Conservation (phyloP, 2,113 vertebrate genomes). For the Sula dactylatra region DNA sequence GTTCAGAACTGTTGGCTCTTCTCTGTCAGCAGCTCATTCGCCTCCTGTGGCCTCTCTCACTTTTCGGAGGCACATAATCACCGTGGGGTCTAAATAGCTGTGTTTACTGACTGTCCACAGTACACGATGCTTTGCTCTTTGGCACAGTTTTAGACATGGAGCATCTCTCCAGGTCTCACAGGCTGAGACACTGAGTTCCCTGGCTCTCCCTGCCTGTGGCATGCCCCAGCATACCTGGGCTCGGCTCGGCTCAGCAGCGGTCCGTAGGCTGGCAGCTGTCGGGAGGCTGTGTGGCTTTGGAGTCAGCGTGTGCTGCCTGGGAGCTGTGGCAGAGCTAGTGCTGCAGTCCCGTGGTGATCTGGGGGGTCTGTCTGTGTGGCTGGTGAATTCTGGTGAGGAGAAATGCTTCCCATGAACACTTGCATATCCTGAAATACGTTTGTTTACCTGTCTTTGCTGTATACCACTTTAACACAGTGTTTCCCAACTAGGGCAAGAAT, state of each 20-base stretch:
- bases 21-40: background rate
- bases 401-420: background rate
- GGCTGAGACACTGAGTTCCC: background rate
- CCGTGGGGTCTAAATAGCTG: background rate
- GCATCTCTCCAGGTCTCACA: background rate
- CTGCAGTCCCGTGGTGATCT: fast-evolving
- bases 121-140: background rate
- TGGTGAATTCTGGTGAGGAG: background rate
- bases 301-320: background rate
- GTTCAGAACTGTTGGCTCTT: background rate
- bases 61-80: fast-evolving
- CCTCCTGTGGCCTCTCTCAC: background rate
- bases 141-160: background rate
- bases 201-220: background rate
- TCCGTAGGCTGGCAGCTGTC: background rate
- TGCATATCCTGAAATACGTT: background rate
- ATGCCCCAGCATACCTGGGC: background rate
- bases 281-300: background rate
- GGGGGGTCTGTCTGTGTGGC: background rate
- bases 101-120: background rate
- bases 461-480: background rate
- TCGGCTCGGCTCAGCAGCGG: fast-evolving
- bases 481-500: background rate
- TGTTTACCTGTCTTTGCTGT: background rate
- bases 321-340: background rate